Base-by-base conservation (phyloP, 2,113 vertebrate genomes). In the Drymodes brunneopygia region DNA sequence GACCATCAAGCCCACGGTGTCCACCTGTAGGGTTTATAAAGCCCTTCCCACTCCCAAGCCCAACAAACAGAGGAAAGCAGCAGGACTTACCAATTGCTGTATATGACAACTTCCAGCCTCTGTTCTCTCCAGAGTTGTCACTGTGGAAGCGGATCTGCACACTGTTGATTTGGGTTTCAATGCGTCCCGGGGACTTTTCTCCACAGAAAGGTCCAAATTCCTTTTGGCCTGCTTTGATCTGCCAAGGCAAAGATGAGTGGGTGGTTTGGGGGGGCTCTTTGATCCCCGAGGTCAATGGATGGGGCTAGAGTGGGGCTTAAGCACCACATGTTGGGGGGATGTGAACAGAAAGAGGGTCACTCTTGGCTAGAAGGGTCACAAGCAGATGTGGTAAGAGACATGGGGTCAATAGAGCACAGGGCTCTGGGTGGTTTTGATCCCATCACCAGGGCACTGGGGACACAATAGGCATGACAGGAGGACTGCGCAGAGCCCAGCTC, bases 111-210 rank as follows among this genome's bases (percentile, higher is more conserved):
- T 96, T 99, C 99, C 99, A 99, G 92, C 99, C 99, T 6, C 94
- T 91, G 90, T 99, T 99, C 73, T 99, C 99, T 50, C 99, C 99
- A 0, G 99, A 99, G 94, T 98, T 98, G 97, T 99, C 99, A 11
- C 98, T 99, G 96, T 99, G 99, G 95, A 99, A 99, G 25, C 95
- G 36, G 54, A 99, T 97, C 82, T 96, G 97, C 38, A 98, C 84
- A 0, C 86, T 93, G 96, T 98, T 98, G 90, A 97, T 99, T 95
- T 98, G 96, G 1, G 98, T 99, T 86, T 98, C 96, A 85, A 99
- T 98, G 60, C 74, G 85, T 23, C 98, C 99, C 1, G 99, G 99
- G n/a, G 98, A 97, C 65, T 73, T 97, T 72, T 97, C 97, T 15
- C 99, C 99, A 94, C 99, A 99, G 83, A 99, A 99, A 31, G 99